A percentile compares a stretch with the other conserved stretches of the same genome.
phyloP scores from a whole-genome alignment of 1,140 invertebrate species.

The Temnothorax nylanderi region DNA sequence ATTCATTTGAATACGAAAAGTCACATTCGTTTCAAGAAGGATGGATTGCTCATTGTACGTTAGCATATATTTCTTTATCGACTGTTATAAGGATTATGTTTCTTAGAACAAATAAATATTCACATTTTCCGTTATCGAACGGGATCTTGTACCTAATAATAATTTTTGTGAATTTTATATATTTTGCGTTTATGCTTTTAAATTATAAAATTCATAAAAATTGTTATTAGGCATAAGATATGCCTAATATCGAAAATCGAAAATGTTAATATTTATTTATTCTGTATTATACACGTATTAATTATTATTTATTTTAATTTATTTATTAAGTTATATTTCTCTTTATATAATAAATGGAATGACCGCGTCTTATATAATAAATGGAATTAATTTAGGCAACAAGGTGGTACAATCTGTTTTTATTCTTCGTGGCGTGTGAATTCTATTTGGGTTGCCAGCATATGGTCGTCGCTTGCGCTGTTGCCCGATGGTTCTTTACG shows the following conservation, averaged over 20 bases:
- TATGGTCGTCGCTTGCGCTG: conserved; percentile 91
- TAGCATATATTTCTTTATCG: conserved; percentile 31
- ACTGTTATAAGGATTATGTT: background rate
- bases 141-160: background rate
- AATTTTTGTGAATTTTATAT: background rate
- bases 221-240: background rate
- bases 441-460: conserved; percentile 92
- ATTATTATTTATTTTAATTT: background rate
- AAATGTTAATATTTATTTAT: conserved; percentile 6
- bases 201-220: background rate
- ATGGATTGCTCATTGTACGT: conserved; percentile 86
- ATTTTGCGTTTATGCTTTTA: background rate
- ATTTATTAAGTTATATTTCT: background rate
- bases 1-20: conserved; percentile 82
- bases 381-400: conserved; percentile 83
- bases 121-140: background rate
- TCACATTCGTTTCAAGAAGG: conserved; percentile 86
- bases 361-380: background rate
- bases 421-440: conserved; percentile 90
- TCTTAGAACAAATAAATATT: background rate
- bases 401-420: conserved; percentile 90
- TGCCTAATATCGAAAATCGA: background rate
- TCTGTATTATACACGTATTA: background rate
- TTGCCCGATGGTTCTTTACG: conserved; percentile 92
- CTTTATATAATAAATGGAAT: background rate